Percentiles rank a stretch among this genome's conserved stretches.
Evolutionary conservation across 2,888 invertebrate species (phyloP).

Genomic region (Phorcus lineatus): DNA sequence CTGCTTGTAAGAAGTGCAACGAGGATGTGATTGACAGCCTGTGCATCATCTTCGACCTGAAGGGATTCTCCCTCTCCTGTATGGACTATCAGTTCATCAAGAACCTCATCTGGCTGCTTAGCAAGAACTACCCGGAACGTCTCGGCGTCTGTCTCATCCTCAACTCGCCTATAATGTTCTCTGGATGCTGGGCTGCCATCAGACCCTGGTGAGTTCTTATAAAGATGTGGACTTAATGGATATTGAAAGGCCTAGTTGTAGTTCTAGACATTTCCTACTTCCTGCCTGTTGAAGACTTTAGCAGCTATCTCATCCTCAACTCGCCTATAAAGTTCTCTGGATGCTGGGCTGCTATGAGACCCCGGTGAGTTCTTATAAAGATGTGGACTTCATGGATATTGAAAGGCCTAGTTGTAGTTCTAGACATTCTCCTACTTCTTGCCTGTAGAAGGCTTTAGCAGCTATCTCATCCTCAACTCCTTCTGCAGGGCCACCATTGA

Average conservation of each 20-base stretch:
- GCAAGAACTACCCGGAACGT: conserved; percentile 86
- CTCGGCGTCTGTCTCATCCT: conserved; percentile 86
- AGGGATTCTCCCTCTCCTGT: conserved; percentile 82
- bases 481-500: conserved; percentile 87
- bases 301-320: conserved; percentile 85
- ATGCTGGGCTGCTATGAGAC: conserved; percentile 86
- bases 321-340: conserved; percentile 85
- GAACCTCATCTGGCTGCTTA: conserved; percentile 86
- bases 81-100: conserved; percentile 89
- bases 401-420: too few species aligned
- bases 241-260: too few species aligned
- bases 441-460: too few species aligned
- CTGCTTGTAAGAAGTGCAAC: conserved; percentile 85
- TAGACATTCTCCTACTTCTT: too few species aligned
- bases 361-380: conserved; percentile 80
- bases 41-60: conserved; percentile 87
- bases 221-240: too few species aligned
- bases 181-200: conserved; percentile 87
- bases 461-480: conserved; percentile 85
- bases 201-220: conserved; percentile 81
- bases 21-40: conserved; percentile 87
- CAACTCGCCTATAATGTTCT: conserved; percentile 85
- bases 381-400: too few species aligned
- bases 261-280: too few species aligned
- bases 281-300: too few species aligned